A percentile compares a stretch with the other conserved stretches of the same genome.
Evolutionary conservation across 2,888 invertebrate genomes (phyloP).

Genomic region (Leucophora obtusa): DNA sequence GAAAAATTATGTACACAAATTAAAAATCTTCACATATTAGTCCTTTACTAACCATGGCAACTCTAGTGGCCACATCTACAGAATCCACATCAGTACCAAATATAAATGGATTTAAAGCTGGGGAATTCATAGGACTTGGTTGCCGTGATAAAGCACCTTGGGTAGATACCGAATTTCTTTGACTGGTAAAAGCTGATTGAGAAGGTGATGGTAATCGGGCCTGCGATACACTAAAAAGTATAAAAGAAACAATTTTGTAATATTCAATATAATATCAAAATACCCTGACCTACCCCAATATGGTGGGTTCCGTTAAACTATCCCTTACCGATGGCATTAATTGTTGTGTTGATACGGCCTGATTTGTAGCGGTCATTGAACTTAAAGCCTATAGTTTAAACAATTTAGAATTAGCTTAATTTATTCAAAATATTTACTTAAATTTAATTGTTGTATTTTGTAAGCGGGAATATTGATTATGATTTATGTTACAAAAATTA

Average conservation of each 20-base stretch:
- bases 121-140: conserved; percentile 80
- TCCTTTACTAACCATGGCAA: conserved; percentile 89
- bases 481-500: conserved; percentile 27
- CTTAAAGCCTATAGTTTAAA: conserved; percentile 74
- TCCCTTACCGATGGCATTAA: conserved; percentile 85
- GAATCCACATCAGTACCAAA: conserved; percentile 97
- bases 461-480: background rate
- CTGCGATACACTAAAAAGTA: conserved; percentile 73
- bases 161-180: conserved; percentile 78
- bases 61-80: conserved; percentile 97
- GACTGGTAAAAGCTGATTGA: conserved; percentile 75
- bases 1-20: too few species aligned
- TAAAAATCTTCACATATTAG: conserved; percentile 9
- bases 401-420: background rate
- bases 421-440: background rate
- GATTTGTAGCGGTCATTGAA: conserved; percentile 83
- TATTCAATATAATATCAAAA: background rate
- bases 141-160: conserved; percentile 79
- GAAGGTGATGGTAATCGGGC: conserved; percentile 75
- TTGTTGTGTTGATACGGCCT: conserved; percentile 81
- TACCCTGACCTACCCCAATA: conserved; percentile 78
- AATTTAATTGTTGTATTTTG: background rate
- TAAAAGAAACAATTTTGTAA: background rate
- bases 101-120: conserved; percentile 89
- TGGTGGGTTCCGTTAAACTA: conserved; percentile 81